These are phyloP conservation scores for Xestobium rufovillosum DNA, from an alignment of 2,888 invertebrate genomes.

Conservation along the genomic window DNA sequence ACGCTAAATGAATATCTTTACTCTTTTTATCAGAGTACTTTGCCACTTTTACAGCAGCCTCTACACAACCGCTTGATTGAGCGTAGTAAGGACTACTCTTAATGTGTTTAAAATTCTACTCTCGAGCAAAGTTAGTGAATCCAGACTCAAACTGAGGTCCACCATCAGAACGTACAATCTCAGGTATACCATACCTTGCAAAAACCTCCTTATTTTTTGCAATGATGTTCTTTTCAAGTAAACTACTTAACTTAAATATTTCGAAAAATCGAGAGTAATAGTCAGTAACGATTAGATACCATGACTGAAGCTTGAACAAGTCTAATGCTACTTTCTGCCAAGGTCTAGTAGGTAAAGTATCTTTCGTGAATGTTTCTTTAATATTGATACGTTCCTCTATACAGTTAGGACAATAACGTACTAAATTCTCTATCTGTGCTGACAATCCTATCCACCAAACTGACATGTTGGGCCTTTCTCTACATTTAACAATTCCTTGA, in stretches of 20 bases:
- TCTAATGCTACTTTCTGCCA: conserved; percentile 6
- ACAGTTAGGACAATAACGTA: conserved; percentile 5
- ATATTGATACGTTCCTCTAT: conserved; percentile 1
- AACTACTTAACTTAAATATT: neutral
- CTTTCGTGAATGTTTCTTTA: neutral
- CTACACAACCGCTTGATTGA: conserved; percentile 6
- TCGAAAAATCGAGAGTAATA: conserved; percentile 4
- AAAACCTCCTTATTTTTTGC: conserved; percentile 6
- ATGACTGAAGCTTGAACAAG: neutral
- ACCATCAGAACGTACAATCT: conserved; percentile 11
- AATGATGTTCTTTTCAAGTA: neutral
- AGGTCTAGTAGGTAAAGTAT: conserved; percentile 3
- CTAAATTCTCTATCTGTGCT: conserved; percentile 5
- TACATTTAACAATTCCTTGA: conserved; percentile 6
- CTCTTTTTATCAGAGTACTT: conserved; percentile 6
- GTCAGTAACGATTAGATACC: conserved; percentile 5
- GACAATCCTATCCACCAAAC: conserved; percentile 7
- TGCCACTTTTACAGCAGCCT: neutral
- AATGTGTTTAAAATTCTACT: too few species aligned
- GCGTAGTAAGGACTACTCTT: conserved; percentile 18
- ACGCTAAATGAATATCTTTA: conserved; percentile 6
- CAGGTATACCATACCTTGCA: conserved; percentile 13
- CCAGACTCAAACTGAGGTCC: conserved; percentile 14
- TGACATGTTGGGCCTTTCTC: conserved; percentile 5
- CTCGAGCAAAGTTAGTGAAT: neutral